Percentiles rank a stretch among this genome's conserved stretches.
These are phyloP conservation scores for Drosophila setifemur DNA, from an alignment of 1,140 invertebrate genomes.

Conservation along the genomic window DNA sequence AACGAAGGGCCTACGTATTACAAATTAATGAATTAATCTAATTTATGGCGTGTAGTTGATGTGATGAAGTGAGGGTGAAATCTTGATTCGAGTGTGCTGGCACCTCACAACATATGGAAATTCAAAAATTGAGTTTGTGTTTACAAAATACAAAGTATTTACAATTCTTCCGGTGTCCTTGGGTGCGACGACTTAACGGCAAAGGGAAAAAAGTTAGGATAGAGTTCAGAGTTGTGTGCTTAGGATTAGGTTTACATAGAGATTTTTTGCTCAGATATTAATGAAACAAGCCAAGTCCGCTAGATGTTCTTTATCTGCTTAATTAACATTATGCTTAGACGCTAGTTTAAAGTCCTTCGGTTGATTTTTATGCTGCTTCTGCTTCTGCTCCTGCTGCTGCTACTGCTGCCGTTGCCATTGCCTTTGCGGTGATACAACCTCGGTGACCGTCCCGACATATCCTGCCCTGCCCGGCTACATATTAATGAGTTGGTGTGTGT, in stretches of 20 bases:
- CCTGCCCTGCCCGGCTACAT: constrained; percentile 17
- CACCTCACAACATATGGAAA: not conserved
- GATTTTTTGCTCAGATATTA: constrained; percentile 33
- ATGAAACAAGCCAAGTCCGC: constrained; percentile 46
- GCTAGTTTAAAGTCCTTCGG: constrained; percentile 75
- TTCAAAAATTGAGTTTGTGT: not conserved
- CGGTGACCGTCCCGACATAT: constrained; percentile 10
- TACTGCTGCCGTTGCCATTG: constrained; percentile 3
- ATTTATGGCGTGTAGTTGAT: constrained; percentile 56
- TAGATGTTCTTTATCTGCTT: constrained; percentile 33
- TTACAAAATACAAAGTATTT: constrained; percentile 40
- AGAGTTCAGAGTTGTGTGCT: constrained; percentile 7
- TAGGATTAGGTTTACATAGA: constrained; percentile 11
- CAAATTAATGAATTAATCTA: constrained; percentile 36
- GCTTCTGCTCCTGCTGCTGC: constrained; percentile 18
- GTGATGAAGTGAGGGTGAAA: constrained; percentile 7
- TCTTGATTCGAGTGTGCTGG: constrained; percentile 16
- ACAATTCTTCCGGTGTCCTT: constrained; percentile 14
- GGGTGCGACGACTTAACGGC: constrained; percentile 34
- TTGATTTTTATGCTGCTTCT: constrained; percentile 41
- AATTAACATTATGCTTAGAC: constrained; percentile 68
- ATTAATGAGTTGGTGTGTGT: constrained; percentile 22
- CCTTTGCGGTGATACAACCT: constrained; percentile 22
- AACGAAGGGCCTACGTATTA: constrained; percentile 28
- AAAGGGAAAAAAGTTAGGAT: constrained; percentile 25